Evolutionary conservation across 2,888 invertebrate genomes (phyloP).

Genomic region (Ormyrus labotus): DNA sequence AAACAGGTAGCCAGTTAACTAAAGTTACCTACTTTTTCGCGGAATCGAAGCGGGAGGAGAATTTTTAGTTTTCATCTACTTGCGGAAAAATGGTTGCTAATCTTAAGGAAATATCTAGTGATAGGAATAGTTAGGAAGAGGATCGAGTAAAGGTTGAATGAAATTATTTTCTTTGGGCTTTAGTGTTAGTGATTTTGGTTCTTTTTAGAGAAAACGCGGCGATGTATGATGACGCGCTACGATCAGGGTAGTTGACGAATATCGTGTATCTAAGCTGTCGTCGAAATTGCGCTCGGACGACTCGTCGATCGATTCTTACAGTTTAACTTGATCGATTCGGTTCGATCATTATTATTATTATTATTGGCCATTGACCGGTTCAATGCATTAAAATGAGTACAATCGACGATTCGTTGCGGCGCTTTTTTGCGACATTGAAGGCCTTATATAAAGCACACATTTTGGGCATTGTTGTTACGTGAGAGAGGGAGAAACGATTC

Average conservation of each 20-base stretch:
- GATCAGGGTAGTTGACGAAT: slow-evolving; percentile 57
- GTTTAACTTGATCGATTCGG: neutral
- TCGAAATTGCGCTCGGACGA: neutral
- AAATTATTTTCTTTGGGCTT: slow-evolving; percentile 68
- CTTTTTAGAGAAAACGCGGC: slow-evolving; percentile 39
- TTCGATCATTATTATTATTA: slow-evolving; percentile 11
- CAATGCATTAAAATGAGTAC: slow-evolving; percentile 17
- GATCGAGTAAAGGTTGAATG: slow-evolving; percentile 19
- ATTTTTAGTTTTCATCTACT: slow-evolving; percentile 33
- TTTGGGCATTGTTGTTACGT: slow-evolving; percentile 75
- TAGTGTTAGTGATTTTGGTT: slow-evolving; percentile 67
- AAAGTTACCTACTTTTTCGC: slow-evolving; percentile 48
- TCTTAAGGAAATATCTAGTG: slow-evolving; percentile 23
- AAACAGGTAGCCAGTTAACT: slow-evolving; percentile 28
- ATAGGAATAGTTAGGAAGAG: slow-evolving; percentile 35
- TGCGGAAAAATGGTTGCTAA: slow-evolving; percentile 48
- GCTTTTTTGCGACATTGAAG: slow-evolving; percentile 59
- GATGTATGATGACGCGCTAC: slow-evolving; percentile 58
- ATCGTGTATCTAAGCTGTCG: slow-evolving; percentile 49
- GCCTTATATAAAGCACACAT: slow-evolving; percentile 74
- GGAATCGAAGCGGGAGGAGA: slow-evolving; percentile 44
- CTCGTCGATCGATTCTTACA: slow-evolving; percentile 20
- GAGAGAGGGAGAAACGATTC: slow-evolving; percentile 56
- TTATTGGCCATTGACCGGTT: slow-evolving; percentile 10
- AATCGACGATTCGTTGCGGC: slow-evolving; percentile 19